Percentiles rank a stretch among this genome's conserved stretches.
phyloP scores from a whole-genome alignment of 1,140 invertebrate species.

The Heliconius hermathena region DNA sequence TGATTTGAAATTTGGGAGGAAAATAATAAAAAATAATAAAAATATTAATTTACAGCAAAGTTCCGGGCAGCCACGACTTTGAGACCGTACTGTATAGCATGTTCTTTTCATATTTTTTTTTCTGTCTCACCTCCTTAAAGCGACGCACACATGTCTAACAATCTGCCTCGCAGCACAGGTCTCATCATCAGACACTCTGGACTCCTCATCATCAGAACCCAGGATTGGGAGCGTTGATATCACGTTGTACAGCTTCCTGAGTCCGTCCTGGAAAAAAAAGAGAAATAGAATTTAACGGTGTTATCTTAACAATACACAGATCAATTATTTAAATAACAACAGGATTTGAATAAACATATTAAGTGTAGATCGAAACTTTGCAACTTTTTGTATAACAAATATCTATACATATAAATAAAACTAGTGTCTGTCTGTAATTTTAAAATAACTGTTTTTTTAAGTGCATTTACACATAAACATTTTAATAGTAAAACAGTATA shows the following conservation, averaged over 20 bases:
- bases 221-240: constrained; percentile 93
- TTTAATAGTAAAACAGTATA: too few relatives aligned
- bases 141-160: constrained; percentile 94
- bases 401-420: too few relatives aligned
- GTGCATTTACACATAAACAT: too few relatives aligned
- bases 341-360: too few relatives aligned
- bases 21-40: too few relatives aligned
- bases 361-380: too few relatives aligned
- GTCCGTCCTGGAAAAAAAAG: constrained; percentile 87
- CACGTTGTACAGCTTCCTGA: constrained; percentile 96
- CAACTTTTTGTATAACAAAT: too few relatives aligned
- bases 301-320: background rate
- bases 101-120: background rate
- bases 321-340: too few relatives aligned
- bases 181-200: constrained; percentile 92
- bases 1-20: too few relatives aligned
- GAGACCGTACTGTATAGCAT: background rate
- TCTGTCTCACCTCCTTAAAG: constrained; percentile 86
- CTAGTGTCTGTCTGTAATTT: too few relatives aligned
- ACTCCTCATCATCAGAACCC: constrained; percentile 86
- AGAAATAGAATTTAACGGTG: background rate
- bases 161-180: constrained; percentile 96
- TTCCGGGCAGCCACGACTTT: background rate
- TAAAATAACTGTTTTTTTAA: too few relatives aligned
- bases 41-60: too few relatives aligned